Conservation (phyloP, 2,797 vertebrate species). For the Cryptoblepharus egeriae region DNA sequence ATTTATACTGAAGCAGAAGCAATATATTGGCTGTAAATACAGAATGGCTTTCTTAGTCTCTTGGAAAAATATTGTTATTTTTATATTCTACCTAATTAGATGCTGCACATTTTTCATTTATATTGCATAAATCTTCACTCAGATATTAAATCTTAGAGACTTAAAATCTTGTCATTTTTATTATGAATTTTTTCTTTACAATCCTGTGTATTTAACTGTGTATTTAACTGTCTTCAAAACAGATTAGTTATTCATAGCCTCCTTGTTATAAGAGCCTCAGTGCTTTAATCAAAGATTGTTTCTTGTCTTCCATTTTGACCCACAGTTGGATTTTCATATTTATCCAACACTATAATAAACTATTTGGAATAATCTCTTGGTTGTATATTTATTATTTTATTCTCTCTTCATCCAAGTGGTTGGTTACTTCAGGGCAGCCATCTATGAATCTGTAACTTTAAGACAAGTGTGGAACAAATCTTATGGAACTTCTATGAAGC, state of each 20-base stretch:
- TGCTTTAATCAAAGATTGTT: conserved; percentile 44
- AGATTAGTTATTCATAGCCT: conserved; percentile 40
- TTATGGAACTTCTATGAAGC: too few species aligned
- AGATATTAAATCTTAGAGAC: conserved; percentile 43
- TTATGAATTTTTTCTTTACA: conserved; percentile 29
- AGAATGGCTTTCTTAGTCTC: conserved; percentile 35
- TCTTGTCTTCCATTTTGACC: conserved; percentile 21
- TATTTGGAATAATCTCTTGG: conserved; percentile 10
- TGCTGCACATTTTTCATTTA: conserved; percentile 14
- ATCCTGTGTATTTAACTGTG: conserved; percentile 50
- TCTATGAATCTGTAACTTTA: not conserved
- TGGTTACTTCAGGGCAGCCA: not conserved
- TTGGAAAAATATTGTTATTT: conserved; percentile 30
- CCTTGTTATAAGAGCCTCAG: not conserved
- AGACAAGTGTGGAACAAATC: too few species aligned
- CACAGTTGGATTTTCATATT: conserved; percentile 12
- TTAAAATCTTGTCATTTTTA: conserved; percentile 23
- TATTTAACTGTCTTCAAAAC: conserved; percentile 49
- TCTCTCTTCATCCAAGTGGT: not conserved
- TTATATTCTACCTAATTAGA: conserved; percentile 19
- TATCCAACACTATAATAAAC: conserved; percentile 18
- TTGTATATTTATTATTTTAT: not conserved
- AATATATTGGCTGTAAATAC: conserved; percentile 39
- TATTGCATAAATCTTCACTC: conserved; percentile 44
- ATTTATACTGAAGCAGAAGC: conserved; percentile 22